Base-by-base conservation (phyloP, 1,140 invertebrate genomes). In the Triops cancriformis region DNA sequence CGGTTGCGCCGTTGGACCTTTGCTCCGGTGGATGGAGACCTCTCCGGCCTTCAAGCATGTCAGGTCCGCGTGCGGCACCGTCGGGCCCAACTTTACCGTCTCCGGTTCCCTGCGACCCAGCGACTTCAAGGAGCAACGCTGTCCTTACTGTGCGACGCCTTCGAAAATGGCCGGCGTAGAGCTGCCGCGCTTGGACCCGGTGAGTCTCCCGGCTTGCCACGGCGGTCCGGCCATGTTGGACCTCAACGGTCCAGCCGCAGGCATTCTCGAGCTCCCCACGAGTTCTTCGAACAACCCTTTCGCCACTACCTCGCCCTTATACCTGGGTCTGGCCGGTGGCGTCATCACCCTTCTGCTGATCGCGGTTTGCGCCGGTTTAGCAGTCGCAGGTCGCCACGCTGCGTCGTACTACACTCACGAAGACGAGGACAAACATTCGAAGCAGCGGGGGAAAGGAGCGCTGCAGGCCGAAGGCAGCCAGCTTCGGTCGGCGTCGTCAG, bases 371-470 rank as follows among this genome's bases (percentile, higher is more conserved):
- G 81, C 85, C 18, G 81, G 81, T 9, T 72, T 85, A 26, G 80
- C 83, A 27, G 77, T 83, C 28, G 89, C 89, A 28, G 84, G 87
- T 64, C 85, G 89, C 23, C 89, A 91, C 79, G 87, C 90, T 0
- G 90, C 90, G 11, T 88, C 88, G 43, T 92, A 92, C 82, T 92
- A 92, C 82, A 92, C 91, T 0, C 88, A 91, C 82, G 91, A 91
- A 83, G 89, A 90, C 80, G 51, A 14, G 5, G 51, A 64, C 51
- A 64, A 64, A 64, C 51, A 64, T 9, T 64, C 51, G 10, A 64
- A 64, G 23, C 51, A 64, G n/a, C 51, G 51, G 14, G 89, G 90
- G 80, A 82, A 88, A 14, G 82, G 85, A 64, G 51, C 81, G 2
- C 14, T 14, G 84, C 51, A 64, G 10, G 10, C 51, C 51, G 51